A percentile compares a stretch with the other conserved stretches of the same genome.
Conservation (phyloP, 37 sponge, comb jelly and placozoan species). For the Diacarnus erythraeanus region DNA sequence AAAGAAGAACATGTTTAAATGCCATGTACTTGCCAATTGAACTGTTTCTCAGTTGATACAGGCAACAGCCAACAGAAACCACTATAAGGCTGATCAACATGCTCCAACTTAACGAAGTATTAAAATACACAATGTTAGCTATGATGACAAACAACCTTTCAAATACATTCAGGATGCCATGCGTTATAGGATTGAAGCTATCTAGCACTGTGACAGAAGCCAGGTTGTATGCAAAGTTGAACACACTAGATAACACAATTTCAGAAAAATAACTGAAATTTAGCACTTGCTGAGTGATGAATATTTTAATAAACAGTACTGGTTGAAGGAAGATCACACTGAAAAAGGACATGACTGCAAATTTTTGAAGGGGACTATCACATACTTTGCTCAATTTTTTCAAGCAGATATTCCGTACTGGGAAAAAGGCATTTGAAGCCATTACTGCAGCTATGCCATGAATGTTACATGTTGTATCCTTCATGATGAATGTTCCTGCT, state of each 20-base stretch:
- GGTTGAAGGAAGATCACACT: not conserved
- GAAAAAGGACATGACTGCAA: not conserved
- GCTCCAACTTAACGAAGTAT: not conserved
- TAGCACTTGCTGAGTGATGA: not conserved
- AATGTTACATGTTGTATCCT: not conserved
- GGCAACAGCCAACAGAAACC: not conserved
- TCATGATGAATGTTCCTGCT: not conserved
- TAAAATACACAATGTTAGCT: not conserved
- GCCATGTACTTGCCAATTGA: not conserved
- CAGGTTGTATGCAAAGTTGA: not conserved
- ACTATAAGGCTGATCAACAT: not conserved
- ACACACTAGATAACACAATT: not conserved
- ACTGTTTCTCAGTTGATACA: not conserved
- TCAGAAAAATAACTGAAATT: not conserved
- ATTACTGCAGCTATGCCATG: not conserved
- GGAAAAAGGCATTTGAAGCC: not conserved
- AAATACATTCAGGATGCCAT: not conserved
- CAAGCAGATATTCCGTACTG: not conserved
- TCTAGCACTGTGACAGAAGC: not conserved
- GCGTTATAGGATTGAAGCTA: not conserved
- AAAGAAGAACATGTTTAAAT: no score
- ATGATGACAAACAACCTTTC: not conserved
- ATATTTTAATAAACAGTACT: not conserved
- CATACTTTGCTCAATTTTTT: slow-evolving; percentile 4
- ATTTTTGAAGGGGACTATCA: not conserved